These are phyloP conservation scores for Pseudochirops corinnae DNA, from an alignment of 2,797 vertebrate species.

Conservation along the genomic window DNA sequence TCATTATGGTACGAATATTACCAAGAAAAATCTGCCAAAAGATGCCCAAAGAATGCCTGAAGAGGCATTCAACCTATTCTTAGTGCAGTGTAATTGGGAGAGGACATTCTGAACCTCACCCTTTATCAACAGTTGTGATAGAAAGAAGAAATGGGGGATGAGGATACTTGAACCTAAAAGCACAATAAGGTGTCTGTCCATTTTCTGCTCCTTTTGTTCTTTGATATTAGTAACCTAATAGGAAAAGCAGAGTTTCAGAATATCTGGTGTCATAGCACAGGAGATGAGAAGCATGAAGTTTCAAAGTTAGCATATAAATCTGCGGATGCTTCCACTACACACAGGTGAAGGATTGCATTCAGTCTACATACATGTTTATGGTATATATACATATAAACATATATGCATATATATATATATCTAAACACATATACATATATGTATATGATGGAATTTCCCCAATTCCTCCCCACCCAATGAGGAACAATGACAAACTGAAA, in stretches of 20 bases:
- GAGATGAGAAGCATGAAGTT: neutral
- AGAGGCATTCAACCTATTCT: neutral
- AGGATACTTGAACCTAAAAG: neutral
- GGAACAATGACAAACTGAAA: neutral
- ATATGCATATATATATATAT: neutral
- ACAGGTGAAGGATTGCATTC: neutral
- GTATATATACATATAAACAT: neutral
- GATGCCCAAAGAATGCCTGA: neutral
- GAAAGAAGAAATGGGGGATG: neutral
- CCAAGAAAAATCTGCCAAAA: neutral
- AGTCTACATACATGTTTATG: neutral
- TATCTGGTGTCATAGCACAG: neutral
- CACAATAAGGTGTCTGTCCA: neutral
- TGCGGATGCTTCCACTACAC: neutral
- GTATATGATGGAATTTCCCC: neutral
- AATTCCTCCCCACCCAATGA: neutral
- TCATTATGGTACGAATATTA: neutral
- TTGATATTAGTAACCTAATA: neutral
- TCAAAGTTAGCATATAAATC: neutral
- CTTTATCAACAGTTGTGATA: neutral
- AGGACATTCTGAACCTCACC: neutral
- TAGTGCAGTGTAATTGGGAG: neutral
- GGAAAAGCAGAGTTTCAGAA: neutral
- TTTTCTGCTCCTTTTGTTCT: neutral
- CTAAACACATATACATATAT: neutral